Conservation (phyloP, 2,113 vertebrate genomes). For the Fulmarus glacialis region DNA sequence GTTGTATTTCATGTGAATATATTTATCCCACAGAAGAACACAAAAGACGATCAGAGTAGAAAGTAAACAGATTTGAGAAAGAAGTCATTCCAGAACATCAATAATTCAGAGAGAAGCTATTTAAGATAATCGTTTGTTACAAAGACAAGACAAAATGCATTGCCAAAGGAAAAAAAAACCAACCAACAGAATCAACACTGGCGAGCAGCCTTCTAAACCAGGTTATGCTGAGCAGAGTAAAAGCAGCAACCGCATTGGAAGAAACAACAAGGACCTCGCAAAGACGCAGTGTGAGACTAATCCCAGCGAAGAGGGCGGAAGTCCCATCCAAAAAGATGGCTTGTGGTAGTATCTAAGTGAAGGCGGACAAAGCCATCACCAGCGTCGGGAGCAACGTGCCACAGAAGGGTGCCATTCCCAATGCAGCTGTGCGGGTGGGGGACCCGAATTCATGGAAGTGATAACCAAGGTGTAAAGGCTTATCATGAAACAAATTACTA, state of each 20-base stretch:
- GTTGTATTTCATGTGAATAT: background rate
- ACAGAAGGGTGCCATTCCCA: background rate
- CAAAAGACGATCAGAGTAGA: background rate
- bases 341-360: fast-evolving
- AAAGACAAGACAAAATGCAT: background rate
- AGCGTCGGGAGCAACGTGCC: fast-evolving
- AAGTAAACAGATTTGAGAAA: background rate
- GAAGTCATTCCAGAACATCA: conserved; percentile 5
- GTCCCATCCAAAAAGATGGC: background rate
- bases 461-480: background rate
- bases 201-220: background rate
- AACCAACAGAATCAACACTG: background rate
- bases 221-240: background rate
- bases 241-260: background rate
- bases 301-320: background rate
- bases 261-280: background rate
- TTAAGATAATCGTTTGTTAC: conserved; percentile 20
- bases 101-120: conserved; percentile 35
- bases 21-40: background rate
- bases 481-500: background rate
- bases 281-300: background rate
- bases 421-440: background rate
- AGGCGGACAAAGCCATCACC: background rate
- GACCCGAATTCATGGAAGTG: background rate
- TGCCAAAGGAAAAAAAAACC: background rate